A percentile compares a stretch with the other conserved stretches of the same genome.
Conservation (phyloP, 1,140 invertebrate species). For the Drosophila rufa region DNA sequence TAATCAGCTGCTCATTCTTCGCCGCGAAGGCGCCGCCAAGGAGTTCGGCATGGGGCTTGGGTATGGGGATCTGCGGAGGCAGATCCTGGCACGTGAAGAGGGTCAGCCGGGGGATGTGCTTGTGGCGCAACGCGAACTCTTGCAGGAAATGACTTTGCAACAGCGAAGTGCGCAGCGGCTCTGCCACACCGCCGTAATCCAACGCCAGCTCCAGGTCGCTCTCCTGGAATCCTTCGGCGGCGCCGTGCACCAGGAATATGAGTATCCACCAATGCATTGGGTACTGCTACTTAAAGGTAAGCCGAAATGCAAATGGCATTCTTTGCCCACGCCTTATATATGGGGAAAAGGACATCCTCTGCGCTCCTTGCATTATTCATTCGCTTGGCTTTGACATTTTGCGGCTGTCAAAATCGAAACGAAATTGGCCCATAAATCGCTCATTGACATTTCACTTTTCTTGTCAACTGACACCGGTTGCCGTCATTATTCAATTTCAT, state of each 20-base stretch:
- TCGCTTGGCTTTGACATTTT: slow-evolving; percentile 55
- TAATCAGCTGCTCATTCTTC: slow-evolving; percentile 74
- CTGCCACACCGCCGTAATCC: slow-evolving; percentile 3
- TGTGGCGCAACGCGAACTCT: slow-evolving; percentile 63
- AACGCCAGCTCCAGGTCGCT: background rate
- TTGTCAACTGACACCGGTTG: slow-evolving; percentile 64
- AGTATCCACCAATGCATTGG: slow-evolving; percentile 32
- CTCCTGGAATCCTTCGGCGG: slow-evolving; percentile 2
- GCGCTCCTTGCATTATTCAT: slow-evolving; percentile 46
- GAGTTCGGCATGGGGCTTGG: slow-evolving; percentile 32
- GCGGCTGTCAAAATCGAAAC: slow-evolving; percentile 59
- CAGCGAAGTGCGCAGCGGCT: slow-evolving; percentile 44
- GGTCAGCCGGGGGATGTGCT: slow-evolving; percentile 78
- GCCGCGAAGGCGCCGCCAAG: slow-evolving; percentile 51
- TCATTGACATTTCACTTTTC: slow-evolving; percentile 76
- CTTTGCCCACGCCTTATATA: slow-evolving; percentile 11
- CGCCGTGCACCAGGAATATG: slow-evolving; percentile 8
- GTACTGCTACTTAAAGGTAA: slow-evolving; percentile 1
- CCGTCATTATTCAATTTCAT: slow-evolving; percentile 80
- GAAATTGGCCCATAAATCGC: slow-evolving; percentile 73
- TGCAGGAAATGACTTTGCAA: slow-evolving; percentile 55
- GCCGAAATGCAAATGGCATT: slow-evolving; percentile 18
- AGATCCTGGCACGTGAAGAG: slow-evolving; percentile 75
- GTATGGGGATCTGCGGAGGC: slow-evolving; percentile 13
- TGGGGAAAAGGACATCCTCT: background rate